Percentiles rank a stretch among this genome's conserved stretches.
Conservation (phyloP, 2,888 invertebrate species). For the Drosophila atroscutellata region DNA sequence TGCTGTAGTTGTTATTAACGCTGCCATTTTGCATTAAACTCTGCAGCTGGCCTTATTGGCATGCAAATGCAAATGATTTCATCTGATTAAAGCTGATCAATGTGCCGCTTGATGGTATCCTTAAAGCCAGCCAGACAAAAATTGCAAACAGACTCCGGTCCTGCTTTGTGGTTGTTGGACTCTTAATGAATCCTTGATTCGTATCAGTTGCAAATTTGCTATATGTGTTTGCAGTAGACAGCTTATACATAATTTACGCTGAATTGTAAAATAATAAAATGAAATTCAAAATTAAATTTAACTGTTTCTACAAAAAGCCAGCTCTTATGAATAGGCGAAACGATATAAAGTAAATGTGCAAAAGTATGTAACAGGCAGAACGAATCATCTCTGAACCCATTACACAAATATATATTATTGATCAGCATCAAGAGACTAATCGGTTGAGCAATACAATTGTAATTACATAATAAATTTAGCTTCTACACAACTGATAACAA, state of each 20-base stretch:
- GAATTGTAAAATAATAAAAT: background rate
- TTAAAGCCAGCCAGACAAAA: slow-evolving; percentile 6
- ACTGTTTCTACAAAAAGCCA: background rate
- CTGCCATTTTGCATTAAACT: slow-evolving; percentile 37
- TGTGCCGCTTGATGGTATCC: background rate
- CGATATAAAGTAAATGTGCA: background rate
- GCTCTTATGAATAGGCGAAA: background rate
- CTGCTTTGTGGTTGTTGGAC: slow-evolving; percentile 42
- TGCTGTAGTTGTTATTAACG: slow-evolving; percentile 38
- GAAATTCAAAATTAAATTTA: background rate
- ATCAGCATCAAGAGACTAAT: rapidly evolving
- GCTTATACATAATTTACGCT: background rate
- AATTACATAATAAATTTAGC: background rate
- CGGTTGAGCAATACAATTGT: background rate
- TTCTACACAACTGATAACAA: background rate
- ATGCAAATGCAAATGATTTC: slow-evolving; percentile 63
- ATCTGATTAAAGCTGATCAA: slow-evolving; percentile 47
- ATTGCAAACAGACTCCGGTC: slow-evolving; percentile 31
- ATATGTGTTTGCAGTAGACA: background rate
- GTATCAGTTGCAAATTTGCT: background rate
- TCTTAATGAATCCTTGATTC: slow-evolving; percentile 43
- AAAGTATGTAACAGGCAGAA: background rate
- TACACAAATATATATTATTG: background rate
- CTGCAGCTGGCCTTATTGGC: slow-evolving; percentile 26
- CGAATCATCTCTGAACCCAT: background rate